A percentile compares a stretch with the other conserved stretches of the same genome.
phyloP scores from a whole-genome alignment of 2,888 invertebrate genomes.

The Cartodere bifasciata region DNA sequence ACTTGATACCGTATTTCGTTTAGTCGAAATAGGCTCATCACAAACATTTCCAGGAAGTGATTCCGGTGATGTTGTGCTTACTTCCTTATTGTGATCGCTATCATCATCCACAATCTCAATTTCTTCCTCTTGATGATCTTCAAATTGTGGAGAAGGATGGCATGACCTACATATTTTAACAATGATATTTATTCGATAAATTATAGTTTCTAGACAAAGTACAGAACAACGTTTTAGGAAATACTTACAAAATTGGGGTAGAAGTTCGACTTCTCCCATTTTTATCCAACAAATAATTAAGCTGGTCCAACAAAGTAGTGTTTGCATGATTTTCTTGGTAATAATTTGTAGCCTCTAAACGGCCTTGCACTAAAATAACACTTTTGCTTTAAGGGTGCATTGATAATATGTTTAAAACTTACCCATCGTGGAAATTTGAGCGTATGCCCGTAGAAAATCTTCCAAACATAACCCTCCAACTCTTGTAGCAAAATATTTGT shows the following conservation, averaged over 20 bases:
- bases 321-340: constrained; percentile 20
- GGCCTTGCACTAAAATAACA: constrained; percentile 26
- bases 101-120: too few species aligned
- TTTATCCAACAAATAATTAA: constrained; percentile 26
- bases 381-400: background rate
- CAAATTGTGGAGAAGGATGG: too few species aligned
- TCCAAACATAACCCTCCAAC: constrained; percentile 27
- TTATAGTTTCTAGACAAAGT: too few species aligned
- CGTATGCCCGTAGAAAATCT: constrained; percentile 30
- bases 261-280: constrained; percentile 3
- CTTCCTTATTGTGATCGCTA: too few species aligned
- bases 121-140: too few species aligned
- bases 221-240: background rate
- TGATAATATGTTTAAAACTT: constrained; percentile 3
- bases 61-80: constrained; percentile 8
- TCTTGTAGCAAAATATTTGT: constrained; percentile 28
- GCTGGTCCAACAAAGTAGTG: constrained; percentile 22
- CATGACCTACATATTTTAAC: too few species aligned
- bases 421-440: constrained; percentile 29
- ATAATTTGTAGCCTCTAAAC: constrained; percentile 28
- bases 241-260: too few species aligned
- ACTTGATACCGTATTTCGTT: background rate
- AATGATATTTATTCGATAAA: too few species aligned
- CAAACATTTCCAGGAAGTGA: constrained; percentile 10
- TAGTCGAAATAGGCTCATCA: background rate